Evolutionary conservation across 2,888 invertebrate species (phyloP).

Genomic region (Zelleria hepariella): DNA sequence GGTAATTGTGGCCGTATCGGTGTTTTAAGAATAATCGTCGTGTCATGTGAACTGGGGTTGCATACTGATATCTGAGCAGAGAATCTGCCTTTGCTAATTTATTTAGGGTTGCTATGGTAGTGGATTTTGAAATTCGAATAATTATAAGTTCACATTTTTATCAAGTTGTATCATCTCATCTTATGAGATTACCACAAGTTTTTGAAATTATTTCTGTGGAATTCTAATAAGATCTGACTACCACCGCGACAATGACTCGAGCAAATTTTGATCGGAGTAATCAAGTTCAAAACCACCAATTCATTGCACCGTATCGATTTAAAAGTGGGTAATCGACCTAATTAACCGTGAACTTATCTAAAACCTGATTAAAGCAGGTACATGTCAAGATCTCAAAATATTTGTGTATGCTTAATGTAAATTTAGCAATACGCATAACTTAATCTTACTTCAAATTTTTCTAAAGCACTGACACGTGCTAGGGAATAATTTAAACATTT

Average conservation of each 20-base stretch:
- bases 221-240: background rate
- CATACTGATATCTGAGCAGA: conserved; percentile 4
- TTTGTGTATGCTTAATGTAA: too few relatives aligned
- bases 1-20: conserved; percentile 50
- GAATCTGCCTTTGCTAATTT: conserved; percentile 1
- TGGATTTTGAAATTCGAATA: background rate
- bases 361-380: background rate
- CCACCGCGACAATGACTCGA: background rate
- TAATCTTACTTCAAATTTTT: too few relatives aligned
- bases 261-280: background rate
- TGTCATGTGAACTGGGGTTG: conserved; percentile 23
- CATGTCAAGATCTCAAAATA: too few relatives aligned
- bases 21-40: conserved; percentile 44
- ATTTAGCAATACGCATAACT: too few relatives aligned
- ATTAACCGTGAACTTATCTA: background rate
- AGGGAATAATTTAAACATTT: too few relatives aligned
- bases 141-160: too few relatives aligned
- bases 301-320: background rate
- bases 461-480: too few relatives aligned
- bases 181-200: too few relatives aligned
- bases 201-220: too few relatives aligned
- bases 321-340: background rate
- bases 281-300: background rate
- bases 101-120: background rate
- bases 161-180: too few relatives aligned